These are phyloP conservation scores for Pseudorhiza aurosa DNA, from an alignment of 30 jellyfish, hydroid and myxozoan genomes.

Conservation along the genomic window DNA sequence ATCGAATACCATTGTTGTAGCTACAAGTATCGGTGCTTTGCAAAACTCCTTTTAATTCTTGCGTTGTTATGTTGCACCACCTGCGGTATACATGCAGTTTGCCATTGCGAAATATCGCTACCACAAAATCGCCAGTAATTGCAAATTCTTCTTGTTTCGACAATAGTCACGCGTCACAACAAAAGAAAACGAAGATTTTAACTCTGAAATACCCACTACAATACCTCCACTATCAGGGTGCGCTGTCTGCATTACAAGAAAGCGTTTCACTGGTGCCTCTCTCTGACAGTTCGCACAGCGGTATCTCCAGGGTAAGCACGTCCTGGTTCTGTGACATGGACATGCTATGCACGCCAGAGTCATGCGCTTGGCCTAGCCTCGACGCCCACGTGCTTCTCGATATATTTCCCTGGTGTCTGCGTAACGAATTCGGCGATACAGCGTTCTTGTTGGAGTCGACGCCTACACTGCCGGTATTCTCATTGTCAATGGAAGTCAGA, in stretches of 20 bases:
- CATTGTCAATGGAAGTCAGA: neutral
- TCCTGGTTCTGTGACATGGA: constrained; percentile 75
- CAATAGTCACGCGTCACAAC: too few relatives aligned
- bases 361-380: constrained; percentile 50
- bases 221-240: too few relatives aligned
- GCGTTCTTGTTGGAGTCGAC: neutral
- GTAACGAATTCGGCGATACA: neutral
- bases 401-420: constrained; percentile 6
- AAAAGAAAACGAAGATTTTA: too few relatives aligned
- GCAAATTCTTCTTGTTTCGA: too few relatives aligned
- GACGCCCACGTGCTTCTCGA: constrained; percentile 54
- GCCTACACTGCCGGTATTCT: neutral
- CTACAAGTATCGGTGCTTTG: too few relatives aligned
- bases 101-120: too few relatives aligned
- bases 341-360: constrained; percentile 79
- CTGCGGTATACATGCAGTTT: too few relatives aligned
- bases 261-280: neutral
- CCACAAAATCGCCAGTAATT: too few relatives aligned
- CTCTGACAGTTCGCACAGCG: constrained; percentile 42
- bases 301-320: constrained; percentile 48
- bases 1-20: too few relatives aligned
- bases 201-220: too few relatives aligned
- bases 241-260: neutral
- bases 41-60: too few relatives aligned
- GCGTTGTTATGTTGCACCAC: too few relatives aligned